A percentile compares a stretch with the other conserved stretches of the same genome.
Evolutionary conservation across 2,113 vertebrate genomes (phyloP).

Genomic region (Zonotrichia leucophrys): DNA sequence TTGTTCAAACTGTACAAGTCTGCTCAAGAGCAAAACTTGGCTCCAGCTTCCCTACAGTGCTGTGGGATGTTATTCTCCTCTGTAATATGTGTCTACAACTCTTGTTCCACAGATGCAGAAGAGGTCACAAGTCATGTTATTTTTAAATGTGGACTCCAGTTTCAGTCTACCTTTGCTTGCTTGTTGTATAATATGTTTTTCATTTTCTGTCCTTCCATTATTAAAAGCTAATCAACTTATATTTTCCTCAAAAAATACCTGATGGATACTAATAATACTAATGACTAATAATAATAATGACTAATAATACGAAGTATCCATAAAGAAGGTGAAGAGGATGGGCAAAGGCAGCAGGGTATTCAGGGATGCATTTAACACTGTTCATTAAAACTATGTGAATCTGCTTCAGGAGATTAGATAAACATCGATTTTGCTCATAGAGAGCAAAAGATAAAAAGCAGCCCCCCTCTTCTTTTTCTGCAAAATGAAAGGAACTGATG

Average conservation of each 20-base stretch:
- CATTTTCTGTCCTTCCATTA: not conserved
- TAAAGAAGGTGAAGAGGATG: not conserved
- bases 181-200: not conserved
- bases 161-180: not conserved
- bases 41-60: not conserved
- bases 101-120: not conserved
- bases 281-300: not conserved
- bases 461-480: slow-evolving; percentile 23
- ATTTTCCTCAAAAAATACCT: not conserved
- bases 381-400: not conserved
- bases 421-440: not conserved
- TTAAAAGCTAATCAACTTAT: not conserved
- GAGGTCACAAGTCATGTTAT: not conserved
- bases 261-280: not conserved
- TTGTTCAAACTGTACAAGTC: not conserved
- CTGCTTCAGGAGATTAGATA: slow-evolving; percentile 45
- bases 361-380: not conserved
- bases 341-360: not conserved
- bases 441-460: not conserved
- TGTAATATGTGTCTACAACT: not conserved
- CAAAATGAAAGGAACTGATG: slow-evolving; percentile 76
- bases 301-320: not conserved
- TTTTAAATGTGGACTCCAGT: not conserved
- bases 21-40: not conserved
- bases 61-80: not conserved